Evolutionary conservation across 2,797 vertebrate species (phyloP), one percentile per base, ranked within the genome.

Genomic region (Diplodus puntazzo): DNA sequence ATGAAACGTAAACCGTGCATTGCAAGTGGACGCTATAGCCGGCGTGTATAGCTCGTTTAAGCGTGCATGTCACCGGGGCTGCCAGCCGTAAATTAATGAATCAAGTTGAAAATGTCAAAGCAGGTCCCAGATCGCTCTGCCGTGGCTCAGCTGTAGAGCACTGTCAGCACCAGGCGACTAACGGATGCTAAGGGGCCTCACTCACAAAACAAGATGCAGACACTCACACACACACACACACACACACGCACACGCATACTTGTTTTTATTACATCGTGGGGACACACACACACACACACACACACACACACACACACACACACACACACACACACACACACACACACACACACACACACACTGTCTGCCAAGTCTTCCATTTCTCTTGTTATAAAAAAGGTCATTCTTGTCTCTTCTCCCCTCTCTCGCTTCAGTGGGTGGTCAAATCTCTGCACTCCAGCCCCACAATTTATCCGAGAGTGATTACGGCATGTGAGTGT

Each of bases 61-160:
- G 81, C 69, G 83, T 64, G 80, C 65, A 18, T 85, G 86, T 89
- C 90, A 88, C 78, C 68, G 30, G 62, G 50, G 65, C 81, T 89
- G 89, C 88, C 90, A 91, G 85, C 78, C 82, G 74, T 82, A 86
- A 92, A 90, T 92, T 90, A 91, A 93, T 93, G 84, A 91, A 90
- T 93, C 87, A 91, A 86, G 88, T 89, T 92, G 91, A 90, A 93
- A 93, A 93, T 93, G 93, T 93, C 92, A 93, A 81, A 84, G 85
- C 86, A 78, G 85, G 87, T 92, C 91, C 89, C 89, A 88, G 78
- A 89, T 87, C 75, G 60, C 87, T 89, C 74, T 73, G 85, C 85
- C 72, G 81, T 80, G 81, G 85, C 89, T 90, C 81, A 84, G 84
- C 88, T 83, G 75, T 70, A 73, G 78, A 83, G 85, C 84, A 67